Percentiles rank a stretch among this genome's conserved stretches.
Evolutionary conservation across 2,888 invertebrate species (phyloP).

Genomic region (Chymomyza procnemis): DNA sequence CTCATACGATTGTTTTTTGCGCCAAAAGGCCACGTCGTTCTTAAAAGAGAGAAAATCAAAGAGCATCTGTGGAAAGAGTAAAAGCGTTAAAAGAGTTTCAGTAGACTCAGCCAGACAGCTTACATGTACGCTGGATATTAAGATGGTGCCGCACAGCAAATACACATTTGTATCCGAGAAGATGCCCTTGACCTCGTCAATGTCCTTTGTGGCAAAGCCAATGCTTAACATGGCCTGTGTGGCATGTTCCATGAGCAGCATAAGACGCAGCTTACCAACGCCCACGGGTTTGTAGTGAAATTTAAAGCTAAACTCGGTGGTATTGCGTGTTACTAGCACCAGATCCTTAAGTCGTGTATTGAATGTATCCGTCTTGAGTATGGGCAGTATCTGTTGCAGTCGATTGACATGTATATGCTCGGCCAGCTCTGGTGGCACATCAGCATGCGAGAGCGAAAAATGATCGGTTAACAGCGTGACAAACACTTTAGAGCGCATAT

Average conservation of each 20-base stretch:
- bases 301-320: slow-evolving; percentile 83
- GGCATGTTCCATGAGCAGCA: slow-evolving; percentile 87
- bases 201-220: slow-evolving; percentile 91
- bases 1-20: slow-evolving; percentile 89
- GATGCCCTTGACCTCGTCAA: slow-evolving; percentile 97
- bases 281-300: slow-evolving; percentile 87
- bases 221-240: slow-evolving; percentile 83
- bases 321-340: slow-evolving; percentile 82
- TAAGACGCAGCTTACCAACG: slow-evolving; percentile 87
- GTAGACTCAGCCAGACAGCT: slow-evolving; percentile 78
- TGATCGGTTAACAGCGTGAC: slow-evolving; percentile 89
- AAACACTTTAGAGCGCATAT: slow-evolving; percentile 86
- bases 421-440: slow-evolving; percentile 85
- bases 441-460: slow-evolving; percentile 82
- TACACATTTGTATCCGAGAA: slow-evolving; percentile 97
- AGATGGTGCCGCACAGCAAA: slow-evolving; percentile 91
- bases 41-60: slow-evolving; percentile 99
- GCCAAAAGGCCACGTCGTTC: slow-evolving; percentile 98
- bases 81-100: too few relatives aligned
- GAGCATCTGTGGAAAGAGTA: slow-evolving; percentile 86
- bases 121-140: slow-evolving; percentile 95
- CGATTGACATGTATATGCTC: slow-evolving; percentile 82
- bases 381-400: slow-evolving; percentile 86
- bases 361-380: slow-evolving; percentile 89
- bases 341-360: slow-evolving; percentile 89